A percentile compares a stretch with the other conserved stretches of the same genome.
phyloP scores from a whole-genome alignment of 2,888 invertebrate species.

The Tanypteryx hageni region DNA sequence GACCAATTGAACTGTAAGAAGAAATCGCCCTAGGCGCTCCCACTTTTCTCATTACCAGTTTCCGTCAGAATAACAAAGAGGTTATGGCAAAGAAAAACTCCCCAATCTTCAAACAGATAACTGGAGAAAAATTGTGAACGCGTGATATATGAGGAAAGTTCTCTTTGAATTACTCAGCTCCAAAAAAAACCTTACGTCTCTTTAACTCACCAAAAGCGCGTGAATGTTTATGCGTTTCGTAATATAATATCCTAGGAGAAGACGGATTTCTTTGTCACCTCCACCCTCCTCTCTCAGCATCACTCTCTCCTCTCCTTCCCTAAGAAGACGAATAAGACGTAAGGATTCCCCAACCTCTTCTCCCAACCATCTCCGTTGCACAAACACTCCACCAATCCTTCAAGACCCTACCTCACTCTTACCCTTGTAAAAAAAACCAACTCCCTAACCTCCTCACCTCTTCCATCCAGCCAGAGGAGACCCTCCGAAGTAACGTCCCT shows the following conservation, averaged over 20 bases:
- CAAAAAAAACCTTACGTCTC: neutral
- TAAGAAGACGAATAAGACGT: slow-evolving; percentile 22
- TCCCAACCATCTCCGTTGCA: neutral
- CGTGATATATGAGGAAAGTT: neutral
- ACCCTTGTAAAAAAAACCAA: neutral
- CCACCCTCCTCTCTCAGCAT: neutral
- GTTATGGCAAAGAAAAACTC: neutral
- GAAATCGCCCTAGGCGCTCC: neutral
- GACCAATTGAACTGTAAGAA: neutral
- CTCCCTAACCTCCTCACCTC: slow-evolving; percentile 1
- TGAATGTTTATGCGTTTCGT: slow-evolving; percentile 4
- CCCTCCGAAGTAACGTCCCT: neutral
- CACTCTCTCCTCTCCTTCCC: too few species aligned
- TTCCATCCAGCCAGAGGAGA: neutral
- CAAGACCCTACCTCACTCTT: neutral
- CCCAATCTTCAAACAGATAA: neutral
- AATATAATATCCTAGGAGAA: neutral
- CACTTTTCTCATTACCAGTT: neutral
- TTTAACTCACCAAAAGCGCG: neutral
- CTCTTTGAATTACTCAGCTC: neutral
- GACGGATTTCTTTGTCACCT: slow-evolving; percentile 17
- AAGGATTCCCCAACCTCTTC: too few species aligned
- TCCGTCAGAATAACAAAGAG: neutral
- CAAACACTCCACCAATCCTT: neutral
- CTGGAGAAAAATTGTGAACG: neutral